phyloP scores from a whole-genome alignment of 2,113 vertebrate genomes.

The Oncorhynchus nerka region DNA sequence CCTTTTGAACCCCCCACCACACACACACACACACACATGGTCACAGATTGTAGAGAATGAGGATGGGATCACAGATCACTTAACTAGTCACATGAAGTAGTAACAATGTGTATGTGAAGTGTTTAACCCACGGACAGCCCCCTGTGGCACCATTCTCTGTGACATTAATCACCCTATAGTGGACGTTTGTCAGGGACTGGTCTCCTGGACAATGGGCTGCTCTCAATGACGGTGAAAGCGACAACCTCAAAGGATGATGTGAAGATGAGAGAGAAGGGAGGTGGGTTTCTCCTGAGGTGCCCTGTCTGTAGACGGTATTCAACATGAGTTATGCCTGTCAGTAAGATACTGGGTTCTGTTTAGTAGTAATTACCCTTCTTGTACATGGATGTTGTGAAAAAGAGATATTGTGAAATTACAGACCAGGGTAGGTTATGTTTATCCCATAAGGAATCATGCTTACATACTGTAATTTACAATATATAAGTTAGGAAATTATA shows the following conservation, averaged over 20 bases:
- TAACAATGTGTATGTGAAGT: slow-evolving; percentile 65
- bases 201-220: slow-evolving; percentile 51
- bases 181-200: slow-evolving; percentile 36
- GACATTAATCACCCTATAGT: slow-evolving; percentile 57
- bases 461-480: slow-evolving; percentile 22
- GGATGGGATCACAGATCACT: slow-evolving; percentile 61
- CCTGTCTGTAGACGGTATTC: too few relatives aligned
- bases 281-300: slow-evolving; percentile 9
- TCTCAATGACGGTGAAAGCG: slow-evolving; percentile 44
- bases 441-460: slow-evolving; percentile 15
- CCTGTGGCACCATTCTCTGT: slow-evolving; percentile 21
- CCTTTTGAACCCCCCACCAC: slow-evolving; percentile 12
- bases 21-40: slow-evolving; percentile 27
- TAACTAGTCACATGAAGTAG: slow-evolving; percentile 62
- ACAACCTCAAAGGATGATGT: slow-evolving; percentile 39
- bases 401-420: not conserved
- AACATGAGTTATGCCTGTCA: too few relatives aligned
- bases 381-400: too few relatives aligned
- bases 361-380: too few relatives aligned
- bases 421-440: not conserved
- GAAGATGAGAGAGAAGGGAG: not conserved
- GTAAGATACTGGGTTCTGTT: too few relatives aligned
- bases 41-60: slow-evolving; percentile 30
- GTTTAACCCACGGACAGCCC: slow-evolving; percentile 45
- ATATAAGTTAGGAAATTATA: slow-evolving; percentile 5